Conservation (phyloP, 2,113 vertebrate species). For the Numenius arquata region DNA sequence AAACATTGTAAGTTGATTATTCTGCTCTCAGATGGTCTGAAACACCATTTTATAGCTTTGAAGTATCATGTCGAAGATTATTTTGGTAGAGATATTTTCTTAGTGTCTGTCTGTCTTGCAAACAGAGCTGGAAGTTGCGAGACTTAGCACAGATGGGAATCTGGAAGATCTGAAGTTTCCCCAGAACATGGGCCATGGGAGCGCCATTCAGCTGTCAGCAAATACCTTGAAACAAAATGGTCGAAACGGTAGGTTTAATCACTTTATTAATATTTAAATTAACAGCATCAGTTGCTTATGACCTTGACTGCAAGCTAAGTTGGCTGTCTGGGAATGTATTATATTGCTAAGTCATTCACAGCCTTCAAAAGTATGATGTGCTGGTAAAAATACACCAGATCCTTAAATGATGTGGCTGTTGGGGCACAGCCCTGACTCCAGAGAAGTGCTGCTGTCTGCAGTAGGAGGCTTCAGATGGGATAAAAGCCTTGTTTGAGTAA, state of each 20-base stretch:
- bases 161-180: slow-evolving; percentile 95
- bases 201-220: slow-evolving; percentile 91
- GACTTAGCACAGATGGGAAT: slow-evolving; percentile 95
- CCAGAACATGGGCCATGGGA: slow-evolving; percentile 87
- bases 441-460: neutral
- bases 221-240: slow-evolving; percentile 96
- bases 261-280: neutral
- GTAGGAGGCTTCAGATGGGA: neutral
- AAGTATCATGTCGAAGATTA: neutral
- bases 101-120: slow-evolving; percentile 24
- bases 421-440: neutral
- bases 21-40: neutral
- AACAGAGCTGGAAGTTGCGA: slow-evolving; percentile 93
- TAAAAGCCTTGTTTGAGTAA: neutral
- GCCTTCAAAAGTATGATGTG: neutral
- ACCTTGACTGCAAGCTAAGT: neutral
- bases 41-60: neutral
- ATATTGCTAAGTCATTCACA: neutral
- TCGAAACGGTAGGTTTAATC: slow-evolving; percentile 83
- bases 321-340: neutral
- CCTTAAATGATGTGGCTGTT: neutral
- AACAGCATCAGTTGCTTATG: rapidly evolving
- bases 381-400: neutral
- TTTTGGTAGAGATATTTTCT: slow-evolving; percentile 27
- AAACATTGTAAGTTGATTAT: neutral